Percentiles rank a stretch among this genome's conserved stretches.
These are phyloP conservation scores for Harpalus rufipes DNA, from an alignment of 2,888 invertebrate genomes.

Conservation along the genomic window DNA sequence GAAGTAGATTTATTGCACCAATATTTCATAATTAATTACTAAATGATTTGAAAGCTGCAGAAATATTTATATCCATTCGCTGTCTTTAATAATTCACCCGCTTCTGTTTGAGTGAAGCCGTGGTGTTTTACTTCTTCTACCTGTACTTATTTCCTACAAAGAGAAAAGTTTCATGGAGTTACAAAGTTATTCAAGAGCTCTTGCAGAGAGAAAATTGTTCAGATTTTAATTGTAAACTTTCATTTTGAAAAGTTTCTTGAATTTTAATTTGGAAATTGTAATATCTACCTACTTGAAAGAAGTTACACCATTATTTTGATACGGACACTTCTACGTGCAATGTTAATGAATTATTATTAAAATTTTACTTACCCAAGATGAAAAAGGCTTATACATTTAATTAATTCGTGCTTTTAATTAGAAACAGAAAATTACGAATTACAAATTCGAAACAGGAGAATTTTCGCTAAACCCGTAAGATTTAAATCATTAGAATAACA, in stretches of 20 bases:
- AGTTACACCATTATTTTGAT: slow-evolving; percentile 34
- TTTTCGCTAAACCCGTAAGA: background rate
- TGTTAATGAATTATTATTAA: slow-evolving; percentile 24
- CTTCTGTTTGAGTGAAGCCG: slow-evolving; percentile 1
- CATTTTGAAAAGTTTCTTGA: slow-evolving; percentile 51
- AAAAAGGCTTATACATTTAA: slow-evolving; percentile 1
- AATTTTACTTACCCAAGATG: background rate
- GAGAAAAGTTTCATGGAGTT: slow-evolving; percentile 46
- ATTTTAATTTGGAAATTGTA: slow-evolving; percentile 49
- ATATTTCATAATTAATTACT: slow-evolving; percentile 47
- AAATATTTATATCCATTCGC: slow-evolving; percentile 26
- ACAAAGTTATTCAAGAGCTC: slow-evolving; percentile 38
- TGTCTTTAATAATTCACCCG: slow-evolving; percentile 12
- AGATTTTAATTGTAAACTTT: slow-evolving; percentile 43
- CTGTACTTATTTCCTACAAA: slow-evolving; percentile 40
- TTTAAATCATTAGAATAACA: too few species aligned
- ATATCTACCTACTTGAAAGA: slow-evolving; percentile 45
- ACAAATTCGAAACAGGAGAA: background rate
- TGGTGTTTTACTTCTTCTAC: slow-evolving; percentile 1
- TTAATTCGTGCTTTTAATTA: background rate
- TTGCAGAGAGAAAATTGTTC: slow-evolving; percentile 34
- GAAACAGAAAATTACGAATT: background rate
- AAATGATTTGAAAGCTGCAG: slow-evolving; percentile 25
- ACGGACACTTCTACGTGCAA: background rate
- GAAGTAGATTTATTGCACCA: slow-evolving; percentile 19